Base-by-base conservation (phyloP, 2,797 vertebrate species). In the Schizothorax lantsangensis region DNA sequence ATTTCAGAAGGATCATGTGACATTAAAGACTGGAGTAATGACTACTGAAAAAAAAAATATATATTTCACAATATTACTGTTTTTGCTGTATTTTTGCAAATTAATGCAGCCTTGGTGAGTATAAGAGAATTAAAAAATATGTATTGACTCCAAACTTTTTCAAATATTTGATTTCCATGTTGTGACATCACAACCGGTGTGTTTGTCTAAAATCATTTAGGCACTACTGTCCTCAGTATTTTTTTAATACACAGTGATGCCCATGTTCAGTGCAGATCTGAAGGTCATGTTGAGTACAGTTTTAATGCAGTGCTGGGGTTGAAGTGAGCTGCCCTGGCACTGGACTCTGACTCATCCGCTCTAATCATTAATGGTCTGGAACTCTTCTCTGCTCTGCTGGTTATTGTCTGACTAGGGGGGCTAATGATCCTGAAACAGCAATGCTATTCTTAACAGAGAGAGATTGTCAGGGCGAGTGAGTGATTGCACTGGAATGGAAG, bases 311-410 rank as follows among this genome's bases (percentile, higher is more conserved):
- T 14, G 36, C 68, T 49, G 62, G 11, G 15, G 81, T 84, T 83
- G 84, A 73, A 79, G 84, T 84, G 83, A 91, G 86, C 83, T 85
- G 74, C 66, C 72, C 40, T 86, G 59, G 36, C 78, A 74, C 36
- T 36, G 33, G 45, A 64, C 54, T 62, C 72, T 38, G 81, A 33
- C 57, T 72, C 84, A 83, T n/a, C 43, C 62, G 80, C 84, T 84
- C 83, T 52, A 57, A 85, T 89, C 19, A 69, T 90, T 87, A 86
- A 66, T 84, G 86, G 17, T 80, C 64, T 84, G 66, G 36, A 47
- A 78, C 85, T 80, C 75, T 30, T 40, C 45, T 69, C 52, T 38
- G 78, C 77, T 82, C 86, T 49, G 33, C 52, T 74, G 54, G 74
- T 54, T 83, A 47, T 82, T 85, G 30, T 43, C 66, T 43, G 33